These are phyloP conservation scores for Drosophila seguyi DNA, from an alignment of 1,140 invertebrate genomes.

Conservation along the genomic window DNA sequence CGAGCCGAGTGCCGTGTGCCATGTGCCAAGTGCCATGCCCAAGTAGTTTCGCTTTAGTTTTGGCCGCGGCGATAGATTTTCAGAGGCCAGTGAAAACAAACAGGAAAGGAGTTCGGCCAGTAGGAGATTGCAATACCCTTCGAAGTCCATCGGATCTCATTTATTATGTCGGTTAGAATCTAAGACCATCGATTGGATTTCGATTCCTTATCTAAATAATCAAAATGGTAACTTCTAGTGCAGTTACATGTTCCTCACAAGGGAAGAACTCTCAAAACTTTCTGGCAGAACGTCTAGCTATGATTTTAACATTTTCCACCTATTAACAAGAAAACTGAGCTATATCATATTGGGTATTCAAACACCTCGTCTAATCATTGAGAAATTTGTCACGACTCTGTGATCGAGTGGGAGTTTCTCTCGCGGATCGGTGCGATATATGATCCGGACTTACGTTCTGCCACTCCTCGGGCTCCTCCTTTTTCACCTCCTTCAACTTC, in stretches of 20 bases:
- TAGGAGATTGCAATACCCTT: slow-evolving; percentile 4
- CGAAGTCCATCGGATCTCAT: background rate
- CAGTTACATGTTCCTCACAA: background rate
- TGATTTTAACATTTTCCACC: background rate
- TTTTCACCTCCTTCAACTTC: slow-evolving; percentile 90
- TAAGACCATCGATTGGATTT: background rate
- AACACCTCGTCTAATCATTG: slow-evolving; percentile 23
- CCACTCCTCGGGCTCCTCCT: slow-evolving; percentile 95
- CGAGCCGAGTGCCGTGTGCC: slow-evolving; percentile 44
- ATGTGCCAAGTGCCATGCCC: slow-evolving; percentile 44
- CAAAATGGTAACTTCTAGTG: background rate
- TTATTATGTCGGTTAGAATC: background rate
- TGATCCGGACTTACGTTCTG: slow-evolving; percentile 91
- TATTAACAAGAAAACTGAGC: too few species aligned
- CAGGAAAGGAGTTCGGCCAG: background rate
- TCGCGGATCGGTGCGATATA: slow-evolving; percentile 10
- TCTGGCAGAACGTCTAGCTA: background rate
- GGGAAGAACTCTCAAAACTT: background rate
- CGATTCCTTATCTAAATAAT: background rate
- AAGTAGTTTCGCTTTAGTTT: slow-evolving; percentile 46
- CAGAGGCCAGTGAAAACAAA: slow-evolving; percentile 4
- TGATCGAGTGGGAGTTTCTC: slow-evolving; percentile 32
- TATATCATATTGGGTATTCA: slow-evolving; percentile 7
- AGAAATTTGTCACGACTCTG: slow-evolving; percentile 71
- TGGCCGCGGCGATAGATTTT: slow-evolving; percentile 33